Percentiles rank a stretch among this genome's conserved stretches.
Conservation (phyloP, 1,140 invertebrate genomes). For the Ostrea edulis region DNA sequence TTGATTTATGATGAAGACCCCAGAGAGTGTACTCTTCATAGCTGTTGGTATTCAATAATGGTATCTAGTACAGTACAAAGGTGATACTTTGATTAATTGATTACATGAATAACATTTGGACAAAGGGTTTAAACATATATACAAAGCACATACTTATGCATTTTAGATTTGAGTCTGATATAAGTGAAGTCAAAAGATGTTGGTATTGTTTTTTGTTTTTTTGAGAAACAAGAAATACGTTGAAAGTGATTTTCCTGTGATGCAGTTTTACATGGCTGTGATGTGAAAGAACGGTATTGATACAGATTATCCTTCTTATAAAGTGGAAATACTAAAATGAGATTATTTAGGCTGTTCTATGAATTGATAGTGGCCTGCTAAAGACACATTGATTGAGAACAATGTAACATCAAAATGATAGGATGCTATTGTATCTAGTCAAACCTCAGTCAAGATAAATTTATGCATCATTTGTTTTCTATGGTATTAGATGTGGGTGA, state of each 20-base stretch:
- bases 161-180: neutral
- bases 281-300: too few relatives aligned
- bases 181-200: neutral
- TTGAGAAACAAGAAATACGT: neutral
- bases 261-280: neutral
- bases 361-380: neutral
- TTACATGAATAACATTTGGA: too few relatives aligned
- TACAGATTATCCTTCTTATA: neutral
- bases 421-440: neutral
- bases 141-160: too few relatives aligned
- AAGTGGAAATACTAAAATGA: neutral
- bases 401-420: neutral
- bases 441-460: neutral
- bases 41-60: too few relatives aligned
- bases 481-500: neutral
- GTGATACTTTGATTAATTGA: too few relatives aligned
- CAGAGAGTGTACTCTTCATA: too few relatives aligned
- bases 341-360: neutral
- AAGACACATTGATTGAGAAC: neutral
- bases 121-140: too few relatives aligned
- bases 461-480: conserved; percentile 18
- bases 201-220: neutral
- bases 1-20: too few relatives aligned
- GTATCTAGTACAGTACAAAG: too few relatives aligned
- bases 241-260: neutral